Conservation (phyloP, 2,113 vertebrate genomes). For the Leptodactylus fuscus region DNA sequence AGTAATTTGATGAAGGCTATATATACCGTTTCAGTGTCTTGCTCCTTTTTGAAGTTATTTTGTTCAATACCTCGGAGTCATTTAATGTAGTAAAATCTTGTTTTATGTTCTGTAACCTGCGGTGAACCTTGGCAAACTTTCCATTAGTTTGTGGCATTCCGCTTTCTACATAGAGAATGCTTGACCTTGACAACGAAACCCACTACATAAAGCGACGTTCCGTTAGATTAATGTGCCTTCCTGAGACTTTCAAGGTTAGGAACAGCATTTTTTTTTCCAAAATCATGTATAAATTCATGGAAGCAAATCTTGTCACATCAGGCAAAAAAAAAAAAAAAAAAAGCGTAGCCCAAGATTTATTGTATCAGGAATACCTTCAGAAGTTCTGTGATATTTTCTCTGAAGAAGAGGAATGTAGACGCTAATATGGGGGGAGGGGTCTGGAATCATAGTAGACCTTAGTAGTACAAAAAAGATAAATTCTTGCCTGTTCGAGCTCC, state of each 20-base stretch:
- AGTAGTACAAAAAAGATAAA: too few species aligned
- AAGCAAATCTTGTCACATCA: slow-evolving; percentile 58
- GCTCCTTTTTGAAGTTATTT: not conserved
- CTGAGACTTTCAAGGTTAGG: slow-evolving; percentile 53
- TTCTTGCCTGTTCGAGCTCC: too few species aligned
- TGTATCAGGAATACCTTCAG: slow-evolving; percentile 23
- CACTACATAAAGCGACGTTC: slow-evolving; percentile 40
- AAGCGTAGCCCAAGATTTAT: slow-evolving; percentile 44
- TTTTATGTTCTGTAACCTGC: slow-evolving; percentile 53
- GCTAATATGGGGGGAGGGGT: not conserved
- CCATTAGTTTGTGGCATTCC: slow-evolving; percentile 53
- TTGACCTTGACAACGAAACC: slow-evolving; percentile 53
- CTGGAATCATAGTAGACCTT: not conserved
- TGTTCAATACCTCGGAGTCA: slow-evolving; percentile 7
- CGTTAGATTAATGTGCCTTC: slow-evolving; percentile 50
- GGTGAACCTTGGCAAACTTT: slow-evolving; percentile 55
- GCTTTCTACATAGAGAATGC: slow-evolving; percentile 43
- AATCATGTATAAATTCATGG: slow-evolving; percentile 59
- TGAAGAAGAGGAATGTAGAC: not conserved
- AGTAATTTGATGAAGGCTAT: not conserved
- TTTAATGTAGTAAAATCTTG: slow-evolving; percentile 34
- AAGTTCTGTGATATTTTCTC: slow-evolving; percentile 13
- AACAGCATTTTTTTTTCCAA: slow-evolving; percentile 47
- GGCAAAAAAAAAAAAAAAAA: slow-evolving; percentile 45
- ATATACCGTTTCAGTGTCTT: not conserved